A percentile compares a stretch with the other conserved stretches of the same genome.
phyloP scores from a whole-genome alignment of 2,113 vertebrate species.

The Stigmatopora nigra region DNA sequence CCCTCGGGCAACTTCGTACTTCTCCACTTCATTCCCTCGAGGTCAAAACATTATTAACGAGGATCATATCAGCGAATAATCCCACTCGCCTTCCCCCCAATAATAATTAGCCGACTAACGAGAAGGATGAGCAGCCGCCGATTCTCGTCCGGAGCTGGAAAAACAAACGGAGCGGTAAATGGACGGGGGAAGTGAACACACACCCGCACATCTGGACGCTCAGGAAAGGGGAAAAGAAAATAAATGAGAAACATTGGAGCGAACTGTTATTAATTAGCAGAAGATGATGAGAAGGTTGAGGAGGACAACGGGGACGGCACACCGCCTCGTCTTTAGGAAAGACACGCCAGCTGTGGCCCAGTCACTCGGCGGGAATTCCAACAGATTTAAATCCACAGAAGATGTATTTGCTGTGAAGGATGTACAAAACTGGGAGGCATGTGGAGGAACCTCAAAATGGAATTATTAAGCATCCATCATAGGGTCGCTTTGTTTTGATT shows the following conservation, averaged over 20 bases:
- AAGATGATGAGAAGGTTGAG: slow-evolving; percentile 57
- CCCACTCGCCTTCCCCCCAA: slow-evolving; percentile 15
- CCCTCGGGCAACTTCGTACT: slow-evolving; percentile 19
- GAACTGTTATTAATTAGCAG: slow-evolving; percentile 78
- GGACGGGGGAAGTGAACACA: background rate
- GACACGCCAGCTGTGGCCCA: slow-evolving; percentile 25
- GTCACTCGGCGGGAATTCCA: slow-evolving; percentile 44
- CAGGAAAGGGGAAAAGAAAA: slow-evolving; percentile 68
- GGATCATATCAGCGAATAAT: slow-evolving; percentile 30
- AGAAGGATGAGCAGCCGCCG: slow-evolving; percentile 31
- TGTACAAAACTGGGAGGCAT: slow-evolving; percentile 3
- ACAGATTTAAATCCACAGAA: background rate
- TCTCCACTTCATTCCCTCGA: slow-evolving; percentile 20
- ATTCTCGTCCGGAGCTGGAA: slow-evolving; percentile 29
- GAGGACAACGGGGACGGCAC: slow-evolving; percentile 62
- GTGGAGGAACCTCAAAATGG: slow-evolving; percentile 1
- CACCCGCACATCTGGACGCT: slow-evolving; percentile 55
- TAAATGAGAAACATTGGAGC: slow-evolving; percentile 56
- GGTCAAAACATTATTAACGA: slow-evolving; percentile 37
- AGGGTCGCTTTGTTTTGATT: background rate
- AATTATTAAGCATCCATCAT: slow-evolving; percentile 10
- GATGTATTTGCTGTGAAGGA: slow-evolving; percentile 11
- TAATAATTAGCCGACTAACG: slow-evolving; percentile 45
- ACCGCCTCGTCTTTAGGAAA: slow-evolving; percentile 58
- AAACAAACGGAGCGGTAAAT: slow-evolving; percentile 6